Evolutionary conservation across 2,113 vertebrate genomes (phyloP).

Genomic region (Capreolus pygargus): DNA sequence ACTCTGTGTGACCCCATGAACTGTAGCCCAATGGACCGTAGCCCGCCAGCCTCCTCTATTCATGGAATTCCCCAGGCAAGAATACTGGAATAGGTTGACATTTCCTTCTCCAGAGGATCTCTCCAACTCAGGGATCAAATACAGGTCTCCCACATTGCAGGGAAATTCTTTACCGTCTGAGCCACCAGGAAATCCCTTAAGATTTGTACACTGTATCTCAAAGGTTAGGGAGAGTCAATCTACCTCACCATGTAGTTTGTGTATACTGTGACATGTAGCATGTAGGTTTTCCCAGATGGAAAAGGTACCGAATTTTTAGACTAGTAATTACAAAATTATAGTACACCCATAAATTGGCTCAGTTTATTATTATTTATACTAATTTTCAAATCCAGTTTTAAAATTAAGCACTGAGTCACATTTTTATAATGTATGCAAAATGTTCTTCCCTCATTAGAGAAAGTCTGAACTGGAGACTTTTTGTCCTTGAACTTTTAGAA

Average conservation of each 20-base stretch:
- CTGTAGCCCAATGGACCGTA: neutral
- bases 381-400: neutral
- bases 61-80: neutral
- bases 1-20: neutral
- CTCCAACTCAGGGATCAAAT: neutral
- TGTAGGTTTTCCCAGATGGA: neutral
- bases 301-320: neutral
- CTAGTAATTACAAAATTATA: neutral
- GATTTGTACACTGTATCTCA: neutral
- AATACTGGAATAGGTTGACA: neutral
- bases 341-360: neutral
- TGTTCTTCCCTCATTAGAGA: neutral
- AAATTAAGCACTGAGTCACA: neutral
- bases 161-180: neutral
- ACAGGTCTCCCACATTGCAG: neutral
- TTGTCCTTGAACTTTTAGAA: neutral
- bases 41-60: neutral
- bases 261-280: neutral
- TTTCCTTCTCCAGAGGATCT: neutral
- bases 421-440: neutral
- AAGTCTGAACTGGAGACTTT: neutral
- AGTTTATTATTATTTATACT: neutral
- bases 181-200: neutral
- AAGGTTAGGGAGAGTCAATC: neutral
- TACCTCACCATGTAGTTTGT: neutral